Conservation (phyloP, 2,797 vertebrate species). For the Tiaroga cobitis region DNA sequence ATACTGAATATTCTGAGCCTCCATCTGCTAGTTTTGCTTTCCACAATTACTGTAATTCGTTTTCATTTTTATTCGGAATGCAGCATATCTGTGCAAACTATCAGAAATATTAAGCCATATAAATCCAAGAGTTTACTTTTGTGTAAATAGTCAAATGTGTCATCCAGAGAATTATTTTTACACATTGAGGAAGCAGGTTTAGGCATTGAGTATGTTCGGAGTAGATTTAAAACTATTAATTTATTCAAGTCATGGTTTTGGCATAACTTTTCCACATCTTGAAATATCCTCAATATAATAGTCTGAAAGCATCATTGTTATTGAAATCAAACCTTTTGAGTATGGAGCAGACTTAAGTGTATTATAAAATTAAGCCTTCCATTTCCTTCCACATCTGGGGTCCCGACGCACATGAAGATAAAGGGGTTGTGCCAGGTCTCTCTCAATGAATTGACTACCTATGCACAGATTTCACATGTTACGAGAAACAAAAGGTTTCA, state of each 20-base stretch:
- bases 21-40: slow-evolving; percentile 56
- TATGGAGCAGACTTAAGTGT: slow-evolving; percentile 66
- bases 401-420: slow-evolving; percentile 72
- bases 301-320: slow-evolving; percentile 70
- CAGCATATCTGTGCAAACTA: slow-evolving; percentile 38
- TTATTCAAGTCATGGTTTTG: slow-evolving; percentile 33
- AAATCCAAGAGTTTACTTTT: slow-evolving; percentile 36
- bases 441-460: slow-evolving; percentile 75
- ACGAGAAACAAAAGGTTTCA: slow-evolving; percentile 72
- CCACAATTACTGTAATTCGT: slow-evolving; percentile 60
- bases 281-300: slow-evolving; percentile 52
- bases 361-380: slow-evolving; percentile 73
- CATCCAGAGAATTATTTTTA: slow-evolving; percentile 33
- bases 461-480: slow-evolving; percentile 69
- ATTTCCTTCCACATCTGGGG: slow-evolving; percentile 64
- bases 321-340: slow-evolving; percentile 68
- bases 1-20: slow-evolving; percentile 54
- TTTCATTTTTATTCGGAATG: slow-evolving; percentile 54
- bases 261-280: slow-evolving; percentile 12
- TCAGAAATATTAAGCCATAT: slow-evolving; percentile 28
- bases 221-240: slow-evolving; percentile 37
- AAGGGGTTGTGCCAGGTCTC: slow-evolving; percentile 75
- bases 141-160: slow-evolving; percentile 12
- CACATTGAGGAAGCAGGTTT: slow-evolving; percentile 15
- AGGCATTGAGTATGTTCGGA: not conserved